These are phyloP conservation scores for Eulimnadia texana DNA, from an alignment of 1,140 invertebrate species.

Conservation along the genomic window DNA sequence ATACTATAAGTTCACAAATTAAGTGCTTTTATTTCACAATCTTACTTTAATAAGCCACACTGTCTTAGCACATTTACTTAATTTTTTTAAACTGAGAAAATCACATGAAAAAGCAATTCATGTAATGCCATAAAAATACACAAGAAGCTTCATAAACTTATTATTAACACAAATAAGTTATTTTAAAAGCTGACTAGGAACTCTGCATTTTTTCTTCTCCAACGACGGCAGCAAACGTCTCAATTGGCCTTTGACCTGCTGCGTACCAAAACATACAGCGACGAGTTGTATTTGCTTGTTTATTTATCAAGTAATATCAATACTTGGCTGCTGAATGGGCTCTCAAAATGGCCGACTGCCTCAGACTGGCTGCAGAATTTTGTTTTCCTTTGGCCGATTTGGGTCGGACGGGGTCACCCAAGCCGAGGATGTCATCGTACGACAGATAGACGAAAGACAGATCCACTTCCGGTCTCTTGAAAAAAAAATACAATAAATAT, in stretches of 20 bases:
- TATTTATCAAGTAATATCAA: background rate
- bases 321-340: background rate
- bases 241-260: background rate
- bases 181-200: background rate
- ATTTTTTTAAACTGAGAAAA: too few relatives aligned
- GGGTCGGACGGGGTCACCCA: slow-evolving; percentile 9
- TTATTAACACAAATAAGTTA: too few relatives aligned
- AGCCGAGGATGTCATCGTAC: slow-evolving; percentile 10
- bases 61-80: too few relatives aligned
- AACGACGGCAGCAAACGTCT: background rate
- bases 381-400: slow-evolving; percentile 8
- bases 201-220: background rate
- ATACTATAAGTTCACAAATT: too few relatives aligned
- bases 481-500: background rate
- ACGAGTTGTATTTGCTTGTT: background rate
- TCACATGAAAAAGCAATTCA: too few relatives aligned
- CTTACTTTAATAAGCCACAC: too few relatives aligned
- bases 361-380: background rate
- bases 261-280: background rate
- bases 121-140: too few relatives aligned
- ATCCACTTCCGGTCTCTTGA: slow-evolving; percentile 13
- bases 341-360: background rate
- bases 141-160: too few relatives aligned
- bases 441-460: slow-evolving; percentile 12
- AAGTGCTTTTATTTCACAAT: too few relatives aligned